These are phyloP conservation scores for Poliocrania exsul DNA, from an alignment of 2,797 vertebrate genomes.

Conservation along the genomic window DNA sequence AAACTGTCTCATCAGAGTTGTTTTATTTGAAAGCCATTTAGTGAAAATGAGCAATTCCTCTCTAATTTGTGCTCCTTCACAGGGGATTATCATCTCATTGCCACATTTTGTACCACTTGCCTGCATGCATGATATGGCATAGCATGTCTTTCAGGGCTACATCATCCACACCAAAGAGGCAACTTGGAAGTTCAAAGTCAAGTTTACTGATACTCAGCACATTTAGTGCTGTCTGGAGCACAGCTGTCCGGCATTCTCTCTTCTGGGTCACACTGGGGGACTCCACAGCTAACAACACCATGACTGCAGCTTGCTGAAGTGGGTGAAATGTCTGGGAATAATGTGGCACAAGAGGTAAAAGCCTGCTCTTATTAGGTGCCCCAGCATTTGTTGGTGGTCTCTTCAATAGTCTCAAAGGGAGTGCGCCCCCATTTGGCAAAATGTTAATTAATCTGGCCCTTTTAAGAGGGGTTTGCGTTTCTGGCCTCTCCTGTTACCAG, in stretches of 20 bases:
- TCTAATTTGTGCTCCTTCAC: neutral
- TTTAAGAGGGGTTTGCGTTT: neutral
- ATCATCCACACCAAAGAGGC: neutral
- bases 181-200: neutral
- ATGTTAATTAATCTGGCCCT: neutral
- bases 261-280: neutral
- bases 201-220: neutral
- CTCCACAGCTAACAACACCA: neutral
- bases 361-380: neutral
- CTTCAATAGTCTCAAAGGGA: neutral
- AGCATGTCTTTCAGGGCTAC: neutral
- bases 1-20: neutral
- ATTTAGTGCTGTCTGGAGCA: neutral
- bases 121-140: neutral
- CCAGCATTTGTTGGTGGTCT: neutral
- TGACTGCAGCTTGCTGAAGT: neutral
- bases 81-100: neutral
- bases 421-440: neutral
- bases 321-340: neutral
- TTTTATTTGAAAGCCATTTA: slow-evolving; percentile 11
- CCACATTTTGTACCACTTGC: neutral
- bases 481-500: neutral
- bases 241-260: neutral
- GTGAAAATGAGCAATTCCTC: neutral
- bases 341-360: neutral